Base-by-base conservation (phyloP, 1,140 invertebrate genomes). In the Drosophila ficusphila region DNA sequence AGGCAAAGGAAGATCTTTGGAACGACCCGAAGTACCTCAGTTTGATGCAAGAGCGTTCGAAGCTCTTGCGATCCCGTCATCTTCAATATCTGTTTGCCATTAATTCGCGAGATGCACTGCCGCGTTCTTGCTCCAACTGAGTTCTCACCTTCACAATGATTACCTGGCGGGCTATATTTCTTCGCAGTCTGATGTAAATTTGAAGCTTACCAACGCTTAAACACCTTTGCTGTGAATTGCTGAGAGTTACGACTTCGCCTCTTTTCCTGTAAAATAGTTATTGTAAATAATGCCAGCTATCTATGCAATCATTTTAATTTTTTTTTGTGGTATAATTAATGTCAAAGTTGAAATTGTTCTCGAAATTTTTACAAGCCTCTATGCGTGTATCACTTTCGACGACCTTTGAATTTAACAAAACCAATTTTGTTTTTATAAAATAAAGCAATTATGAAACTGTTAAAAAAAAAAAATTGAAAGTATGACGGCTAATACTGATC, bases 61-160 rank as follows among this genome's bases (percentile, higher is more conserved):
- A 95, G 82, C 95, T 95, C 77, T 92, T 99, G n/a, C 92, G 97
- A 67, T 97, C 96, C 0, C 94, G 98, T 49, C 96, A 98, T 90
- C 94, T 98, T 78, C 98, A 99, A 92, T 99, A 98, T 91, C 92
- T 99, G 41, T 92, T 99, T 99, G 54, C 98, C 98, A 19, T 93
- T 99, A 46, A 99, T 99, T 68, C 93, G 96, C 57, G 97, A 99
- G 92, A 98, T 99, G 97, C 96, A 98, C 91, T 97, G 96, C 76
- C 95, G 97, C 61, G 97, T 99, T 86, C 93, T 99, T 68, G 94
- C 95, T 56, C 97, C 98, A 25, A 98, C 96, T 25, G 94, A 95
- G 46, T 99, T 98, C 92, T 99, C 98, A 5, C 98, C 97, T 23
- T 97, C 97, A 6, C 94, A 98, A 92, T 98, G 95, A 93, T 16